Percentiles rank a stretch among this genome's conserved stretches.
Evolutionary conservation across 1,140 invertebrate species (phyloP).

Genomic region (Aphidius ervi): DNA sequence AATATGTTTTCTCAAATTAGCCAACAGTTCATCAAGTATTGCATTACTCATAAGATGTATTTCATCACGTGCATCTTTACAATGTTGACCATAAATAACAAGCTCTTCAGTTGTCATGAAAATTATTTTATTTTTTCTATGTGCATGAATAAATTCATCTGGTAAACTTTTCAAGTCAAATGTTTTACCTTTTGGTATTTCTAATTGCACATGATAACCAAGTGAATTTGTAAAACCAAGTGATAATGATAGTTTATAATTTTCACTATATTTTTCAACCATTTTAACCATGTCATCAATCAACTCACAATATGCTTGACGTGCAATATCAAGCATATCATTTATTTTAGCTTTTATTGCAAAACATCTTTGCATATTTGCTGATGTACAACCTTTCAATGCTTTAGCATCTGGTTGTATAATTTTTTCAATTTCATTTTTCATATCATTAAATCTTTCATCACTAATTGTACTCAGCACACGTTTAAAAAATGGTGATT

Average conservation of each 20-base stretch:
- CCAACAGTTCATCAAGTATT: constrained; percentile 61
- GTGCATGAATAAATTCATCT: constrained; percentile 61
- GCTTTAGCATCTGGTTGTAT: constrained; percentile 71
- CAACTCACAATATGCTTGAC: constrained; percentile 72
- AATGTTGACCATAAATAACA: constrained; percentile 64
- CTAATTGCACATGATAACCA: constrained; percentile 74
- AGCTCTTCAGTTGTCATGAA: constrained; percentile 79
- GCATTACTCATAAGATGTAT: constrained; percentile 76
- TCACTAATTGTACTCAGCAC: constrained; percentile 52
- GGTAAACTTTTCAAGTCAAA: constrained; percentile 61
- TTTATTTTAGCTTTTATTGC: constrained; percentile 75
- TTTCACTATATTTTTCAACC: constrained; percentile 61
- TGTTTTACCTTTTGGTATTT: constrained; percentile 42
- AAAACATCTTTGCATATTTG: constrained; percentile 75
- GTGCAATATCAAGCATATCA: constrained; percentile 71
- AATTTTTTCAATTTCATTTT: constrained; percentile 61
- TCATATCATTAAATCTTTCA: constrained; percentile 57
- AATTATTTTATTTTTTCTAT: constrained; percentile 46
- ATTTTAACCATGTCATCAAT: constrained; percentile 70
- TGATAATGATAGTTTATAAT: constrained; percentile 63
- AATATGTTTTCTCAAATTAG: constrained; percentile 65
- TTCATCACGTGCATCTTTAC: constrained; percentile 70
- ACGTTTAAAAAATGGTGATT: constrained; percentile 59
- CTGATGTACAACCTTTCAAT: constrained; percentile 64
- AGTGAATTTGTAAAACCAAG: constrained; percentile 63